Percentiles rank a stretch among this genome's conserved stretches.
phyloP scores from a whole-genome alignment of 1,140 invertebrate genomes.

The Leptopilina boulardi region DNA sequence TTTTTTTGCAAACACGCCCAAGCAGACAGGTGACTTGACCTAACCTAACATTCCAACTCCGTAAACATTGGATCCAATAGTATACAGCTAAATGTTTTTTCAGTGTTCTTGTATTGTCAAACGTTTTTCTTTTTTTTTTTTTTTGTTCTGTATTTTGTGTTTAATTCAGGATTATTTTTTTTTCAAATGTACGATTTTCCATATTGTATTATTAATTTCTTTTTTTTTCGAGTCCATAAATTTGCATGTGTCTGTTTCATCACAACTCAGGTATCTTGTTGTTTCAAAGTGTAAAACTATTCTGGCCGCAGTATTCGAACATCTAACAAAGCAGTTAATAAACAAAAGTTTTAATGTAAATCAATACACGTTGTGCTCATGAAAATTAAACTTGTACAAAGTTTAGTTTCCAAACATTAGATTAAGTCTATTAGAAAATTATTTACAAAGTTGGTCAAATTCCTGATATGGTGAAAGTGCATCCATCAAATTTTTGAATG shows the following conservation, averaged over 20 bases:
- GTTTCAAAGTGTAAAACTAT: background rate
- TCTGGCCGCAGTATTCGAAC: background rate
- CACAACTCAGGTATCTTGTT: background rate
- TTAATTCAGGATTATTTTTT: background rate
- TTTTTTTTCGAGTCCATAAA: too few relatives aligned
- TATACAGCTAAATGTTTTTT: slow-evolving; percentile 6
- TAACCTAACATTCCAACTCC: background rate
- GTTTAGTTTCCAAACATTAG: background rate
- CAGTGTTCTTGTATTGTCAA: background rate
- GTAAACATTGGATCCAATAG: background rate
- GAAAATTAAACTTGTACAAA: slow-evolving; percentile 5
- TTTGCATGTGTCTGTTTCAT: too few relatives aligned
- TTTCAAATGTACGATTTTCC: background rate
- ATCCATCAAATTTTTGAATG: background rate
- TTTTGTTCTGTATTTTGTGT: background rate
- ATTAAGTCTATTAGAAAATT: background rate
- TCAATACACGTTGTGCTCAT: slow-evolving; percentile 1
- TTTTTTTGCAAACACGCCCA: background rate
- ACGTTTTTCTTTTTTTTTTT: too few relatives aligned
- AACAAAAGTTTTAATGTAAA: slow-evolving; percentile 15
- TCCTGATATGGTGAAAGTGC: background rate
- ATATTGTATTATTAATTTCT: too few relatives aligned
- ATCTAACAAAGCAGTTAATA: slow-evolving; percentile 5
- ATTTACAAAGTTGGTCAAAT: background rate
- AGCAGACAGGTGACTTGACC: slow-evolving; percentile 6